Evolutionary conservation across 2,888 invertebrate species (phyloP).

Genomic region (Chrysodeixis includens): DNA sequence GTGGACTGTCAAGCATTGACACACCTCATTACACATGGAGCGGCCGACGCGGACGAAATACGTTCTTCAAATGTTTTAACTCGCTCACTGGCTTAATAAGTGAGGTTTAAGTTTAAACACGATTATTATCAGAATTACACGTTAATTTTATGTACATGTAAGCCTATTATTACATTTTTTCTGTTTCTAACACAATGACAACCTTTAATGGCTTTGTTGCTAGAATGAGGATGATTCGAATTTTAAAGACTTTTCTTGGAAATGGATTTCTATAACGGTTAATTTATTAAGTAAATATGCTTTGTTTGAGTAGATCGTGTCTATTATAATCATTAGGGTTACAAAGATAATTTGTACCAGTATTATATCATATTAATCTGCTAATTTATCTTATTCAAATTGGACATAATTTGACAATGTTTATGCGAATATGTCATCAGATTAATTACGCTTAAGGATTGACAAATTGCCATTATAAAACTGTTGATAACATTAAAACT

Average conservation of each 20-base stretch:
- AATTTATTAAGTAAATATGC: neutral
- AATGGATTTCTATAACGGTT: neutral
- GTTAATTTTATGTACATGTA: neutral
- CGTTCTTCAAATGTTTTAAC: conserved; percentile 14
- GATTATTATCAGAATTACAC: conserved; percentile 16
- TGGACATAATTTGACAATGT: conserved; percentile 3
- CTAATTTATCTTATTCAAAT: neutral
- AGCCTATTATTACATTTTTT: neutral
- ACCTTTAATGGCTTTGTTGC: neutral
- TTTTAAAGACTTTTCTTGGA: neutral
- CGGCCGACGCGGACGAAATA: conserved; percentile 19
- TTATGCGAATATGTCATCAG: neutral
- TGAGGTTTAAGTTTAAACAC: conserved; percentile 30
- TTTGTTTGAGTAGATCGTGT: too few species aligned
- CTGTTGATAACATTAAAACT: conserved; percentile 10
- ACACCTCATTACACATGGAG: conserved; percentile 28
- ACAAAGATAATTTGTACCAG: neutral
- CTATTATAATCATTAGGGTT: too few species aligned
- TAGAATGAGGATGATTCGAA: neutral
- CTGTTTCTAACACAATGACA: neutral
- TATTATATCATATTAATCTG: neutral
- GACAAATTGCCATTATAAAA: conserved; percentile 21
- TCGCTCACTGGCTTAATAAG: conserved; percentile 16
- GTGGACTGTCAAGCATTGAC: conserved; percentile 29
- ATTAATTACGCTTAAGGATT: conserved; percentile 8